phyloP scores from a whole-genome alignment of 2,797 vertebrate genomes.

The Carduelis carduelis region DNA sequence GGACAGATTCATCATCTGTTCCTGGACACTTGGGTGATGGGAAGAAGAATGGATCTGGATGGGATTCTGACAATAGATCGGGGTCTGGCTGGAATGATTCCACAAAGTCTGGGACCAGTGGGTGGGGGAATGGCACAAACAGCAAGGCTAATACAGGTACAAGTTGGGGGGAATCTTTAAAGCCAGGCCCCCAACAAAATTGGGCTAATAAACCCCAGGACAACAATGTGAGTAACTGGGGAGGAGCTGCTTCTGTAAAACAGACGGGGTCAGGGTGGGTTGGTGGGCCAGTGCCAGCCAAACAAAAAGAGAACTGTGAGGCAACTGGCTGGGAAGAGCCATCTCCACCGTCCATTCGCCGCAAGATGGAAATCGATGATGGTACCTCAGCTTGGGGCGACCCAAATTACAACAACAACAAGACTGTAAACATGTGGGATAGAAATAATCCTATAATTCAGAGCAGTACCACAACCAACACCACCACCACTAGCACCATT shows the following conservation, averaged over 20 bases:
- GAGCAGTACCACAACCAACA: slow-evolving; percentile 80
- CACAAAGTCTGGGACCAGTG: slow-evolving; percentile 73
- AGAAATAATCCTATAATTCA: slow-evolving; percentile 88
- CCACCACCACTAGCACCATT: slow-evolving; percentile 74
- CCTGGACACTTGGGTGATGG: slow-evolving; percentile 86
- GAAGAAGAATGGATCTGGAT: slow-evolving; percentile 87
- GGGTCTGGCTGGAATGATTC: slow-evolving; percentile 86
- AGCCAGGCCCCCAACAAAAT: slow-evolving; percentile 82
- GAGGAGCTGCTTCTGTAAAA: slow-evolving; percentile 89
- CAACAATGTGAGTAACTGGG: slow-evolving; percentile 83
- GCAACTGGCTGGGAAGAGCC: slow-evolving; percentile 96
- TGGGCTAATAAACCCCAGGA: slow-evolving; percentile 92
- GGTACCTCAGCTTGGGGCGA: slow-evolving; percentile 98
- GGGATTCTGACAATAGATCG: slow-evolving; percentile 86
- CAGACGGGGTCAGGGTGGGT: slow-evolving; percentile 86
- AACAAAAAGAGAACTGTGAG: slow-evolving; percentile 82
- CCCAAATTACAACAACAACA: slow-evolving; percentile 86
- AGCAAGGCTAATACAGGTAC: slow-evolving; percentile 83
- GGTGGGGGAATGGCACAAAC: slow-evolving; percentile 82
- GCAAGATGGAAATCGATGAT: slow-evolving; percentile 98
- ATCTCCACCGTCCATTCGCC: slow-evolving; percentile 93
- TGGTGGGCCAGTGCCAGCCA: slow-evolving; percentile 79
- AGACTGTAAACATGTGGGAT: slow-evolving; percentile 97
- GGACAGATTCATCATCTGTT: slow-evolving; percentile 82
- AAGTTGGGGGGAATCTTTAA: slow-evolving; percentile 82